Evolutionary conservation across 2,797 vertebrate species (phyloP).

Genomic region (Xiphorhynchus erythropygius): DNA sequence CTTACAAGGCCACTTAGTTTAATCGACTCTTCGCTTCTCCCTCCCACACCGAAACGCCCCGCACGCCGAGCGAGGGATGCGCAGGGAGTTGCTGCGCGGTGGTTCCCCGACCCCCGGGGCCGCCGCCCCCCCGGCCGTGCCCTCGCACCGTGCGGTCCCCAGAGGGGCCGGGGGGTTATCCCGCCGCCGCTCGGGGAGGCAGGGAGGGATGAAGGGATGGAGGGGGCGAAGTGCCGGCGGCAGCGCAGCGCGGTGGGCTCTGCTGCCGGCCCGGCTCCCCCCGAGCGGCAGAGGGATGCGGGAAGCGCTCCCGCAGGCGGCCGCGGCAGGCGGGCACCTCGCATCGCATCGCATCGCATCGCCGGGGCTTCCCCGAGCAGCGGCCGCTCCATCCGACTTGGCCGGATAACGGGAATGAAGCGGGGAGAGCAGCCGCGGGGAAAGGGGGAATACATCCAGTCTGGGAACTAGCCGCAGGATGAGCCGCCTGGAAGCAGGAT

Average conservation of each 20-base stretch:
- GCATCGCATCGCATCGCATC: not conserved
- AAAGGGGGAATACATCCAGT: not conserved
- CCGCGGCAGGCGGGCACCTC: slow-evolving; percentile 22
- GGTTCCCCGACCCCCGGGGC: not conserved
- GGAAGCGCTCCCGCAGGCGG: not conserved
- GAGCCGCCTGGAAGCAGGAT: slow-evolving; percentile 3
- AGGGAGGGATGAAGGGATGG: no score
- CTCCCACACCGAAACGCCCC: not conserved
- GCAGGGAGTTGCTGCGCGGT: not conserved
- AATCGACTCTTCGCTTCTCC: not conserved
- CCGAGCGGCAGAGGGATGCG: not conserved
- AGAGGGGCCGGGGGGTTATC: not conserved
- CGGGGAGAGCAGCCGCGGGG: not conserved
- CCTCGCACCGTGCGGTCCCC: not conserved
- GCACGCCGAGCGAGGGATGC: not conserved
- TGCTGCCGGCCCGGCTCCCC: not conserved
- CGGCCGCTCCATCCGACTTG: slow-evolving; percentile 16
- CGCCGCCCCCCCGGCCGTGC: not conserved
- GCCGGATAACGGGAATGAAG: slow-evolving; percentile 28
- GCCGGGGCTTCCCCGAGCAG: slow-evolving; percentile 15
- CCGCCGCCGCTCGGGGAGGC: not conserved
- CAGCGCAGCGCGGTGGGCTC: not conserved
- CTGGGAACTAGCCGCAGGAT: slow-evolving; percentile 3
- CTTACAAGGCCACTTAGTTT: slow-evolving; percentile 51
- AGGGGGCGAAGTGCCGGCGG: not conserved